Conservation (phyloP, 2,888 invertebrate species). For the Orchestes rusci region DNA sequence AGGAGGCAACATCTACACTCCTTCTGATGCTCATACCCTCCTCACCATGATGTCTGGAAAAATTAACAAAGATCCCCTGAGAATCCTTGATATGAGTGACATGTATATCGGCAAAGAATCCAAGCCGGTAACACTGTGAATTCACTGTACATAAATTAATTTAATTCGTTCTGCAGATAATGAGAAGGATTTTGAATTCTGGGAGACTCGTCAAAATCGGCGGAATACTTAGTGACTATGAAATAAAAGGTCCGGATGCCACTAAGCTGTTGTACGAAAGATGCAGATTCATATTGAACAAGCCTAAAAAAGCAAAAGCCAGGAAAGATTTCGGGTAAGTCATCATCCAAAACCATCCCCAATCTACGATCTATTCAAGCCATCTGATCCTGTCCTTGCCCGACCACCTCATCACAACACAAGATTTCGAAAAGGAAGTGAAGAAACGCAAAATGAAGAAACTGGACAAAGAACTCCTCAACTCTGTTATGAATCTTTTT, state of each 20-base stretch:
- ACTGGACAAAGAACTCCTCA: slow-evolving; percentile 36
- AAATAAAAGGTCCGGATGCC: slow-evolving; percentile 44
- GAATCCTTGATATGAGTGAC: slow-evolving; percentile 46
- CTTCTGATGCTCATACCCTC: slow-evolving; percentile 44
- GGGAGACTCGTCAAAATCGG: slow-evolving; percentile 41
- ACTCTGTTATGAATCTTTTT: slow-evolving; percentile 39
- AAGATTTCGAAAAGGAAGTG: slow-evolving; percentile 35
- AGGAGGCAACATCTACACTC: slow-evolving; percentile 47
- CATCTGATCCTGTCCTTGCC: slow-evolving; percentile 42
- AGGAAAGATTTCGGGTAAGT: slow-evolving; percentile 43
- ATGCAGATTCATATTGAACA: slow-evolving; percentile 45
- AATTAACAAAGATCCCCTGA: slow-evolving; percentile 35
- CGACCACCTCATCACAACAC: slow-evolving; percentile 34
- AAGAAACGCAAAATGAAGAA: slow-evolving; percentile 39
- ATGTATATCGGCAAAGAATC: slow-evolving; percentile 45
- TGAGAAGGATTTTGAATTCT: slow-evolving; percentile 29
- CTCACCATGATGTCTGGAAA: slow-evolving; percentile 39
- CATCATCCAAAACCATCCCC: background rate
- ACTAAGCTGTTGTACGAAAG: slow-evolving; percentile 44
- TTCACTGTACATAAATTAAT: background rate
- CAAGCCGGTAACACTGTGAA: slow-evolving; percentile 33
- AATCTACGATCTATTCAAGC: slow-evolving; percentile 27
- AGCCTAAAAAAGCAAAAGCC: slow-evolving; percentile 43
- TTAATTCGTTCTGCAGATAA: slow-evolving; percentile 22
- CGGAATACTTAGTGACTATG: slow-evolving; percentile 45